Evolutionary conservation across 1,140 invertebrate species (phyloP), one percentile per base, ranked within the genome.

Genomic region (Triops cancriformis): DNA sequence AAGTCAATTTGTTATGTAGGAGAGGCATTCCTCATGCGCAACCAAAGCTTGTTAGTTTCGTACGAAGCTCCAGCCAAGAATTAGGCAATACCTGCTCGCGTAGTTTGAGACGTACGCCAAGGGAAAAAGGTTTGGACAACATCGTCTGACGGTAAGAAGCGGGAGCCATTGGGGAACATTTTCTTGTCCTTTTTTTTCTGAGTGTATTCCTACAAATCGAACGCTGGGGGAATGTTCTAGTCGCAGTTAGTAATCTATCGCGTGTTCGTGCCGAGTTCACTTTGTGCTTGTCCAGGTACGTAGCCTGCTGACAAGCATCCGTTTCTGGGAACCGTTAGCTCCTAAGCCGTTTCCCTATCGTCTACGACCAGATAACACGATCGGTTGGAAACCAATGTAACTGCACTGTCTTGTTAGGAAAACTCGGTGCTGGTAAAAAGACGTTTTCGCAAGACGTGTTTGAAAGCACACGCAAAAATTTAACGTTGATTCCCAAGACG

Each of bases 281-380:
- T 37, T 37, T 37, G 31, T 37, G 51, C 14, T 9, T 64, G 14
- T 64, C 10, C 51, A 4, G 51, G 51, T 10, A 18, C 23, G 23
- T n/a, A 64, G 51, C 14, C 23, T 64, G 51, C 7, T 37, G 31
- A 37, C 31, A 23, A 64, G n/a, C 51, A 64, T 18, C 5, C 51
- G 51, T n/a, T 64, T 64, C 51, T 64, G 51, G 51, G n/a, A 64
- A 64, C 7, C 51, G 51, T 64, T 64, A 64, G n/a, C 45, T 64
- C n/a, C 7, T 23, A 64, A 64, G 51, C 7, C 51, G n/a, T n/a
- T 64, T 64, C 23, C 14, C n/a, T 23, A 23, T 64, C 14, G 51
- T 64, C 14, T 64, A 23, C 1, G 51, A 64, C 5, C 51, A 64
- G 51, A 64, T n/a, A 64, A 64, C 51, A 64, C 51, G 51, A 23